Percentiles rank a stretch among this genome's conserved stretches.
These are phyloP conservation scores for Clinocottus analis DNA, from an alignment of 2,113 vertebrate genomes.

Conservation along the genomic window DNA sequence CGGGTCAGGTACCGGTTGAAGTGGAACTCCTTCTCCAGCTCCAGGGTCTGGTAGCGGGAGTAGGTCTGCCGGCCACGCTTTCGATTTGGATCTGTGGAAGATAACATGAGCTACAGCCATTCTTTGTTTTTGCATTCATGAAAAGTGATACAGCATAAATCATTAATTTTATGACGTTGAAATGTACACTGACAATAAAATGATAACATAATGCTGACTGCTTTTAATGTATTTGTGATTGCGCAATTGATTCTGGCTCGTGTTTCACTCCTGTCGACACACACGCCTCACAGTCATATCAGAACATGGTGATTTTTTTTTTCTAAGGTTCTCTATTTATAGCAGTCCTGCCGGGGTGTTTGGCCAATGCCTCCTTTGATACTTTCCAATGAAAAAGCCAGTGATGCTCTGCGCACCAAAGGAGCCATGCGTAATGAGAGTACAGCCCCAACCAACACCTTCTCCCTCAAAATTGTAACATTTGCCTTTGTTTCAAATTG, in stretches of 20 bases:
- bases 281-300: neutral
- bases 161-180: conserved; percentile 5
- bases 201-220: neutral
- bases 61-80: conserved; percentile 93
- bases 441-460: conserved; percentile 9
- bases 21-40: conserved; percentile 95
- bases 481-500: conserved; percentile 12
- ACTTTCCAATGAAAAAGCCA: conserved; percentile 71
- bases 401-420: conserved; percentile 21
- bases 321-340: conserved; percentile 37
- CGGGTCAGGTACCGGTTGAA: conserved; percentile 93
- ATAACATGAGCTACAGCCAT: neutral
- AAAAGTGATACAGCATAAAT: neutral
- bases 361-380: conserved; percentile 53
- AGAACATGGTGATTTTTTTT: neutral
- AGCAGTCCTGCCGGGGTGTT: conserved; percentile 57
- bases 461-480: conserved; percentile 31
- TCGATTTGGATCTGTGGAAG: conserved; percentile 86
- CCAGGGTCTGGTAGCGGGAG: conserved; percentile 92
- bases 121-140: neutral
- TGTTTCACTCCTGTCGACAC: conserved; percentile 1
- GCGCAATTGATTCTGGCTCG: conserved; percentile 40
- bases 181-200: conserved; percentile 34
- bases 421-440: conserved; percentile 49
- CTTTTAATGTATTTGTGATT: conserved; percentile 37